phyloP scores from a whole-genome alignment of 2,797 vertebrate species.

The Myoxocephalus aenaeus region DNA sequence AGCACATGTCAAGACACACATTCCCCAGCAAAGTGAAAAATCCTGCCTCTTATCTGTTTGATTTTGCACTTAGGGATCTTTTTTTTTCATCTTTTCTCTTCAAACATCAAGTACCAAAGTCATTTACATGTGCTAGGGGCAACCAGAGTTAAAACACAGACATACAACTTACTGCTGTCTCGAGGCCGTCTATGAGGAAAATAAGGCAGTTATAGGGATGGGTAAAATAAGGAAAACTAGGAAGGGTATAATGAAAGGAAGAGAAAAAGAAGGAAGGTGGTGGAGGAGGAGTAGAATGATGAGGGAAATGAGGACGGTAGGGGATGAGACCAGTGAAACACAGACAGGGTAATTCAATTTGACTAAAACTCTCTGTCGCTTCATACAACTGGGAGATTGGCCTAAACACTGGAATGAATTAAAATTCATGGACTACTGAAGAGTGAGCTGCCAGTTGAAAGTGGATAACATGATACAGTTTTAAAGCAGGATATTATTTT shows the following conservation, averaged over 20 bases:
- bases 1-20: conserved; percentile 83
- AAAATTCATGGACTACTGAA: conserved; percentile 83
- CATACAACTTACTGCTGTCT: conserved; percentile 79
- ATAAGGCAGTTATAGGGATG: conserved; percentile 49
- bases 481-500: conserved; percentile 67
- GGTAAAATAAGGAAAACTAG: conserved; percentile 50
- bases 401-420: conserved; percentile 75
- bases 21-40: conserved; percentile 84
- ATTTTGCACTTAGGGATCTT: conserved; percentile 89
- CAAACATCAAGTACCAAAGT: conserved; percentile 88
- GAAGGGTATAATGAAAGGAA: conserved; percentile 53
- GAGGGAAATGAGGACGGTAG: conserved; percentile 51
- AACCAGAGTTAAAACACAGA: conserved; percentile 86
- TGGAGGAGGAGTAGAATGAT: conserved; percentile 25
- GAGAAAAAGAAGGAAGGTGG: conserved; percentile 22
- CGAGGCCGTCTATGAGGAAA: conserved; percentile 54
- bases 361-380: conserved; percentile 78
- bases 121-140: conserved; percentile 88
- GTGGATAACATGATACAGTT: conserved; percentile 53
- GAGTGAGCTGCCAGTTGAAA: conserved; percentile 67
- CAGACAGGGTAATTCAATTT: conserved; percentile 86
- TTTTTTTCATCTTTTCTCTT: conserved; percentile 87
- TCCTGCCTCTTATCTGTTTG: conserved; percentile 86
- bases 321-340: conserved; percentile 69
- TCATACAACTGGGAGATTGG: conserved; percentile 75